Base-by-base conservation (phyloP, 2,113 vertebrate species). In the Rostratula benghalensis region DNA sequence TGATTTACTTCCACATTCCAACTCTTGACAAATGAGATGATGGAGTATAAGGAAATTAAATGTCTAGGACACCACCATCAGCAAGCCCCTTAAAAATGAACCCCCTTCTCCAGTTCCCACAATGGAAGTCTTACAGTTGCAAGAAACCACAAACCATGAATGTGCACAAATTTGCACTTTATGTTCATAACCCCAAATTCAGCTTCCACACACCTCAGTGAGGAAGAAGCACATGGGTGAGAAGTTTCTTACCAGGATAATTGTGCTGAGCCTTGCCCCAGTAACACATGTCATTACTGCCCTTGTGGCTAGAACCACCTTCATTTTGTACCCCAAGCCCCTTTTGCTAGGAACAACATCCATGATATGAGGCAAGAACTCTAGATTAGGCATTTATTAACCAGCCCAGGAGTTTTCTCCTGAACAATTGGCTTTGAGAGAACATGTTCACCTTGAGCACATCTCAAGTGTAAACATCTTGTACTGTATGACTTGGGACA, bases 151-250 rank as follows among this genome's bases (percentile, higher is more conserved):
- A 65, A 21, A 12, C 27, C 1, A 13, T 12, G 0, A 35, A 15
- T 6, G 33, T 0, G 6, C 10, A 51, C 3, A 28, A 7, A 51
- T 57, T 57, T 37, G 6, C 7, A 7, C 22, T 37, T 81, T 4
- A 33, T 3, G 9, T 43, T 94, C 80, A 70, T 54, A 70, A 9
- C 15, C 41, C 69, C 60, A 63, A 3, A 69, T 50, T 63, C 80
- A 87, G 5, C 31, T 19, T 65, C 21, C 35, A 6, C 0, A 0
- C 11, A 27, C 11, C 1, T 0, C 39, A 53, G 11, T 1, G 3
- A 57, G 57, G 33, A 76, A 24, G 45, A 50, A 88, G 39, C 33
- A 24, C 5, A 0, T 0, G 12, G 83, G 19, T 16, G 35, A 43
- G 10, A 5, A 21, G 6, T 7, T 92, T 79, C n/a, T n/a, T 13